Base-by-base conservation (phyloP, 2,888 invertebrate genomes). In the Drosophila tanythrix region DNA sequence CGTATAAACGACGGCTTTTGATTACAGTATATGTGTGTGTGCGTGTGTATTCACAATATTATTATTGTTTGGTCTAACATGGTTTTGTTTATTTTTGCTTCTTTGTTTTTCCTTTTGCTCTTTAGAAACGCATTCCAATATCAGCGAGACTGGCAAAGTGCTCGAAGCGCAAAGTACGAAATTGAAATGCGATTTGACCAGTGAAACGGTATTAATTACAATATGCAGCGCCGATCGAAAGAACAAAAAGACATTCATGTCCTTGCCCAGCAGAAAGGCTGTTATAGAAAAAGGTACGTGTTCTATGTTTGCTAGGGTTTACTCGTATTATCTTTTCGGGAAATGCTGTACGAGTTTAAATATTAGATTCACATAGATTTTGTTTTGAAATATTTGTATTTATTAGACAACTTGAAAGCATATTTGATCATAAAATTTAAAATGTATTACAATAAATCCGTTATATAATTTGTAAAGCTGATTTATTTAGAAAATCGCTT, bases 201-300 rank as follows among this genome's bases (percentile, higher is more conserved):
- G 43, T 59, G 91, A 87, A 53, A 90, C 78, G 71, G 91, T 87
- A 61, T 85, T 87, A 61, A 90, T 87, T 75, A 87, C 91, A 70
- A 87, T 87, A 71, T 87, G 87, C 70, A 87, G 89, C 50, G 87
- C 89, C 31, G 91, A 87, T 81, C 78, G 87, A 0, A 87, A 86
- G 55, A 88, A 67, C 46, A 90, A 90, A 71, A 87, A 90, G 63
- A 88, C 87, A 29, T 87, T 87, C 27, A 87, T 87, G 87, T 90
- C 91, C 33, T 53, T 90, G 61, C 87, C 87, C 38, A 88, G 77
- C 40, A 76, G 87, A 59, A 87, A 90, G 59, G 90, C 88, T 63
- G 87, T 87, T 25, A 74, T 90, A 51, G 87, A 87, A 33, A 87
- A 87, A 71, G 87, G 87, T 82, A 21, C 10, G 70, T 50, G n/a